Percentiles rank a stretch among this genome's conserved stretches.
phyloP scores from a whole-genome alignment of 2,888 invertebrate species.

The Cancer borealis region DNA sequence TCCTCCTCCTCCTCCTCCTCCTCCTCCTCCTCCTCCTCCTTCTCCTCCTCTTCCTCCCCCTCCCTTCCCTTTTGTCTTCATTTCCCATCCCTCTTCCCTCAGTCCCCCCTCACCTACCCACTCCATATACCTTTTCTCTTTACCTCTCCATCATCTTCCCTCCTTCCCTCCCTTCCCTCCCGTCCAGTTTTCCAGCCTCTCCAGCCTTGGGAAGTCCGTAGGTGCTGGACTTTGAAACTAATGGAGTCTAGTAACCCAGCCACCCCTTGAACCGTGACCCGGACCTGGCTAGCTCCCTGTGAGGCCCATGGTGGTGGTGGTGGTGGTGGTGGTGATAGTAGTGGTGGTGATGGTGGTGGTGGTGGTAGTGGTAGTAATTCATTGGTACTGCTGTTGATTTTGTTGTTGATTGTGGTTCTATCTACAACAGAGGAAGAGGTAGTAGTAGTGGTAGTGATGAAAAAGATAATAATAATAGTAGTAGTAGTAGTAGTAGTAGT shows the following conservation, averaged over 20 bases:
- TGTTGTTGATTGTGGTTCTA: too few relatives aligned
- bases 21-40: background rate
- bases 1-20: background rate
- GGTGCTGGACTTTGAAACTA: conserved; percentile 1
- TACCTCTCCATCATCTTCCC: background rate
- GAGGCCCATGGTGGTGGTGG: background rate
- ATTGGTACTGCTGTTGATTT: too few relatives aligned
- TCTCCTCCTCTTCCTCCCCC: background rate
- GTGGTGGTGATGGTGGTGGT: background rate
- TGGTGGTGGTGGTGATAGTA: too few relatives aligned
- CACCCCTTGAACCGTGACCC: background rate
- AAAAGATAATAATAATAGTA: background rate
- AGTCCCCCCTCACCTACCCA: background rate
- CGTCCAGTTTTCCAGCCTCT: background rate
- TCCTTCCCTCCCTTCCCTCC: background rate
- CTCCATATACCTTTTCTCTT: background rate
- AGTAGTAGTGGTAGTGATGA: background rate
- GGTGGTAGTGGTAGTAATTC: background rate
- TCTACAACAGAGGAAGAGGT: background rate
- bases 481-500: conserved; percentile 26
- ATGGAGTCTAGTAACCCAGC: background rate
- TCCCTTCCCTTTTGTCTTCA: background rate
- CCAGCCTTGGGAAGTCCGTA: background rate
- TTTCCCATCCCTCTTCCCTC: background rate
- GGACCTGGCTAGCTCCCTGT: background rate